phyloP scores from a whole-genome alignment of 2,113 vertebrate species.

The Sylvia atricapilla region DNA sequence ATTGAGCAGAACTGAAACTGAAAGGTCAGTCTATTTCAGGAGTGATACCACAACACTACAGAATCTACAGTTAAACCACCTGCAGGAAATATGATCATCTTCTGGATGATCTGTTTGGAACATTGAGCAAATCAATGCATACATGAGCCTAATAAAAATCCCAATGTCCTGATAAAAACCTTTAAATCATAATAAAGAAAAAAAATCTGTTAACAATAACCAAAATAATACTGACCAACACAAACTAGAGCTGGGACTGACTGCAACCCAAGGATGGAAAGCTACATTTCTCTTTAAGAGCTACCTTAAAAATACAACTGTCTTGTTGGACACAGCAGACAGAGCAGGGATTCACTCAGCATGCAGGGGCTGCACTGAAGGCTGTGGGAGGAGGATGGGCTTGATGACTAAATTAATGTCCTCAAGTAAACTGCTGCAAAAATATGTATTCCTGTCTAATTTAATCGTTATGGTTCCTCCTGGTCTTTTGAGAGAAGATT shows the following conservation, averaged over 20 bases:
- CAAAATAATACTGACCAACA: not conserved
- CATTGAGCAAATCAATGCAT: not conserved
- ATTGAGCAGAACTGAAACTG: not conserved
- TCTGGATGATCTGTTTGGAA: not conserved
- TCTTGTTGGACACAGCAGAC: not conserved
- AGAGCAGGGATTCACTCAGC: not conserved
- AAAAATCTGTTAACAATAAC: not conserved
- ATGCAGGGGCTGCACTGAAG: not conserved
- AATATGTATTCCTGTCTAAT: not conserved
- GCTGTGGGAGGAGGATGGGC: not conserved
- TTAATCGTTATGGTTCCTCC: not conserved
- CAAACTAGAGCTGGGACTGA: not conserved
- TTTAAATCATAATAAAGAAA: not conserved
- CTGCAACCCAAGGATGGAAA: not conserved
- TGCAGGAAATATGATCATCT: not conserved
- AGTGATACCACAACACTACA: not conserved
- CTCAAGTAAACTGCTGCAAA: not conserved
- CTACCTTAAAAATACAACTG: not conserved
- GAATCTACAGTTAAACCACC: not conserved
- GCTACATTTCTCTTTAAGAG: not conserved
- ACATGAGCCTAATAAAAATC: not conserved
- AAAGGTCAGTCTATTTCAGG: slow-evolving; percentile 37
- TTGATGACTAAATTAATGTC: not conserved
- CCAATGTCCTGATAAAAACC: not conserved
- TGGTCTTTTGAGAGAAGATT: not conserved